Evolutionary conservation across 2,113 vertebrate genomes (phyloP).

Genomic region (Podocnemis expansa): DNA sequence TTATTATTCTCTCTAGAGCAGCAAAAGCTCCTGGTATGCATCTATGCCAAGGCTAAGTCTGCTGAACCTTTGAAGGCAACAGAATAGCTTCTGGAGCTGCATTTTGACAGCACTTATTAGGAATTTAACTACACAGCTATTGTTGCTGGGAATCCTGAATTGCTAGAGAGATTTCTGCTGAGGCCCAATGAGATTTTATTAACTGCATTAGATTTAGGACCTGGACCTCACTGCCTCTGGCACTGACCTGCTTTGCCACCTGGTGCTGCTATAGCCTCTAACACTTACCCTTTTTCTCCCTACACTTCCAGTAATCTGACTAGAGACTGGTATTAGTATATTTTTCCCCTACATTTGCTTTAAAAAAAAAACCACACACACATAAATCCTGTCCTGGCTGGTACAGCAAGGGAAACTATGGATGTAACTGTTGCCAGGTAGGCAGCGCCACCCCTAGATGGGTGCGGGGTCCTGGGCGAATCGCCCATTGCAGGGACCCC

Average conservation of each 20-base stretch:
- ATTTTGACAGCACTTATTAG: not conserved
- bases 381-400: not conserved
- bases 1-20: not conserved
- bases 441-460: too few relatives aligned
- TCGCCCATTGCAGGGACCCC: too few relatives aligned
- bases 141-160: not conserved
- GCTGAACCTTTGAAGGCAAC: not conserved
- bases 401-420: not conserved
- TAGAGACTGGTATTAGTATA: too few relatives aligned
- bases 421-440: not conserved
- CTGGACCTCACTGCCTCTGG: not conserved
- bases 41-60: not conserved
- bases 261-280: not conserved
- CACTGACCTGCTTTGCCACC: not conserved
- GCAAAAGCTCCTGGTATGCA: not conserved
- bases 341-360: not conserved
- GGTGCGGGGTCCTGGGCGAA: too few relatives aligned
- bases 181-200: not conserved
- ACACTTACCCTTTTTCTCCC: not conserved
- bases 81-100: not conserved
- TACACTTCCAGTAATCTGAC: not conserved
- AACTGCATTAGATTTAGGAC: not conserved
- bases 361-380: not conserved
- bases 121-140: not conserved
- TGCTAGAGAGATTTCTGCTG: not conserved